A percentile compares a stretch with the other conserved stretches of the same genome.
Evolutionary conservation across 2,888 invertebrate genomes (phyloP).

Genomic region (Phlogophora meticulosa): DNA sequence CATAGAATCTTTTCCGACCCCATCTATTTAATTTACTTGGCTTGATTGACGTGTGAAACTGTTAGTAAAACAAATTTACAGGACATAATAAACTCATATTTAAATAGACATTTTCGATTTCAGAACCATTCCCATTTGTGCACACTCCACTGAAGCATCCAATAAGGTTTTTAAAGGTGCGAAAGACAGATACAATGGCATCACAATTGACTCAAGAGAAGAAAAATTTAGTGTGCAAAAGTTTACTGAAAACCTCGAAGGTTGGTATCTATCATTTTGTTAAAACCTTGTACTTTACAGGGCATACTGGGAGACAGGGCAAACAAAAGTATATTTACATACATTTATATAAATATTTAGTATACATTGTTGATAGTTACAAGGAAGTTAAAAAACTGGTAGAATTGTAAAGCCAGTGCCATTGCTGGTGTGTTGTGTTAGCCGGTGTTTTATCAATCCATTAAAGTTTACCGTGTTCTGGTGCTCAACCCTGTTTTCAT

Average conservation of each 20-base stretch:
- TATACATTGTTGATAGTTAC: neutral
- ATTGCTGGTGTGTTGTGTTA: neutral
- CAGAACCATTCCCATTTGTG: conserved; percentile 62
- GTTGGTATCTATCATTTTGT: conserved; percentile 68
- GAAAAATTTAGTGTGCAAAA: conserved; percentile 70
- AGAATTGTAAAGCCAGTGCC: neutral
- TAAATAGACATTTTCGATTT: too few relatives aligned
- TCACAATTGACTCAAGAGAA: conserved; percentile 78
- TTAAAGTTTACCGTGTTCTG: neutral
- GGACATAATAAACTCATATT: too few relatives aligned
- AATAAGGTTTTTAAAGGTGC: conserved; percentile 72
- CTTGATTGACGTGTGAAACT: too few relatives aligned
- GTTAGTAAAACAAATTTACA: too few relatives aligned
- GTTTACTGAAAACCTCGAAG: conserved; percentile 76
- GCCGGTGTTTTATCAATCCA: neutral
- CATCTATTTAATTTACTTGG: too few relatives aligned
- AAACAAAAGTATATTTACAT: neutral
- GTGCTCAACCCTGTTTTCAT: neutral
- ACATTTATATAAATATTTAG: too few relatives aligned
- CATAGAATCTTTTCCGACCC: too few relatives aligned
- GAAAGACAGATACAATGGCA: conserved; percentile 80
- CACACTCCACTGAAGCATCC: conserved; percentile 61
- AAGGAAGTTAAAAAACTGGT: neutral
- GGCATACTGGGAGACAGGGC: neutral
- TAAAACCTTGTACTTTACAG: neutral